Base-by-base conservation (phyloP, 2,113 vertebrate species). In the Triplophysa rosa region DNA sequence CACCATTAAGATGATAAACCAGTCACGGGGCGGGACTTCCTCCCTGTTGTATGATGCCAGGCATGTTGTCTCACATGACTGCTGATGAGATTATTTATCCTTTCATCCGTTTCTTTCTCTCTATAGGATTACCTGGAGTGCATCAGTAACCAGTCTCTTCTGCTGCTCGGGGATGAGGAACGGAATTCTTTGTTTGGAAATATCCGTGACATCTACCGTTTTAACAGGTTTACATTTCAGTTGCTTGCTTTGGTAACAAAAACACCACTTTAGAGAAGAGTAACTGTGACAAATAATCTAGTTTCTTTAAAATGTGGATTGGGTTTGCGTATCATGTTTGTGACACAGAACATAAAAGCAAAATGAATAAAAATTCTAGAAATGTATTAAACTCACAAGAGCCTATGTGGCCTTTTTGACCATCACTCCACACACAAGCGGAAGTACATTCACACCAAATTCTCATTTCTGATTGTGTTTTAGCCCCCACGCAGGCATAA, bases 181-280 rank as follows among this genome's bases (percentile, higher is more conserved):
- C 93, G 94, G 86, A 92, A 91, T 13, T 95, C 95, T 68, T 91
- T 98, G 33, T 99, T 99, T 82, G 98, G 98, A 88, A 99, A 98
- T 90, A 99, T 98, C 87, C 86, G 82, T 67, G 97, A 98, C 84
- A 98, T 99, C 90, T 98, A 96, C 88, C 90, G 67, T 87, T 99
- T 99, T 85, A 99, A 99, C 87, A 97, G 97, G 97, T 97, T 64
- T 56, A 75, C 77, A 62, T 24, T 42, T 66, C n/a, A 64, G 17
- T 19, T 49, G 42, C 8, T 26, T 4, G 12, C 13, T 45, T 68
- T 12, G 8, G 8, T 49, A 45, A 49, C 21, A 47, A 23, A 47
- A 14, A 13, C 13, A 45, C 40, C 40, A 8, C 4, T 45, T 42
- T 7, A 45, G 19, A 67, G n/a, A 10, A 52, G 42, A 42, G 5